Conservation (phyloP, 2,797 vertebrate species). For the Acridotheres tristis region DNA sequence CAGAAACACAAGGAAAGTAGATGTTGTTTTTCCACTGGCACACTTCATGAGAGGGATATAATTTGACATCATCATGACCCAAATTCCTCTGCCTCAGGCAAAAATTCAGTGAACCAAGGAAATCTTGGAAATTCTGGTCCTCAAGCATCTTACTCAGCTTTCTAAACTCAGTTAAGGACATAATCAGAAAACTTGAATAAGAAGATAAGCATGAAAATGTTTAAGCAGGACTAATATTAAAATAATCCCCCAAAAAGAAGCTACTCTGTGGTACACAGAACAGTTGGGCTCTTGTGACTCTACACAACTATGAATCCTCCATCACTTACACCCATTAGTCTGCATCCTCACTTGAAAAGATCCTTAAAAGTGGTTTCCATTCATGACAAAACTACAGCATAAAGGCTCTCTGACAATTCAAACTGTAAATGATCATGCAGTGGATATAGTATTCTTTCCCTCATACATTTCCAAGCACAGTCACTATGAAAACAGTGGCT, state of each 20-base stretch:
- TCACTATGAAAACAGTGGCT: not conserved
- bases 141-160: not conserved
- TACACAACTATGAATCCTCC: not conserved
- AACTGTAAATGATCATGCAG: not conserved
- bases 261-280: not conserved
- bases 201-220: not conserved
- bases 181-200: not conserved
- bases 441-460: accelerated
- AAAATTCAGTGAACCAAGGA: not conserved
- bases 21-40: not conserved
- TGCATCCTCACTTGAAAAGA: not conserved
- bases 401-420: not conserved
- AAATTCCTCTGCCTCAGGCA: not conserved
- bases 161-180: not conserved
- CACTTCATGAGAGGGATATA: not conserved
- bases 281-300: not conserved
- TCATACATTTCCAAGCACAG: not conserved
- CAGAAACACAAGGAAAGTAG: not conserved
- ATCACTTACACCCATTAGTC: not conserved
- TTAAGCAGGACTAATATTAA: not conserved
- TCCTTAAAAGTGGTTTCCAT: not conserved
- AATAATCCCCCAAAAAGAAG: not conserved
- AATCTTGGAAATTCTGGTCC: not conserved
- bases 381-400: not conserved
- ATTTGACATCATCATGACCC: not conserved